phyloP scores from a whole-genome alignment of 2,888 invertebrate genomes.

The Pharmacophagus antenor region DNA sequence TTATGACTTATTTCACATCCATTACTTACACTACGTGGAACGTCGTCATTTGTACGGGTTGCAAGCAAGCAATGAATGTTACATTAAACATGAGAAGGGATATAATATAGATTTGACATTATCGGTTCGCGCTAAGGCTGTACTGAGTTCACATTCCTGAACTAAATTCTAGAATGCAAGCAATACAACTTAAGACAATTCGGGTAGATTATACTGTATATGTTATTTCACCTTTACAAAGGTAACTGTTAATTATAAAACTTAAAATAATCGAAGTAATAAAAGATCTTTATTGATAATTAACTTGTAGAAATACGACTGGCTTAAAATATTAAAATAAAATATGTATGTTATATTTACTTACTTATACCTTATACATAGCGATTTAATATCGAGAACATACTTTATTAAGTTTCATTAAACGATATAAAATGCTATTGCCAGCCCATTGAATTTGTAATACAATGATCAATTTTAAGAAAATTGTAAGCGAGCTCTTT shows the following conservation, averaged over 20 bases:
- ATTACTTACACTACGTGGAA: conserved; percentile 8
- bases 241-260: no score
- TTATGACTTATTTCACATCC: conserved; percentile 10
- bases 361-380: background rate
- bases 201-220: background rate
- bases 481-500: conserved; percentile 1
- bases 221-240: background rate
- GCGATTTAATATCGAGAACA: background rate
- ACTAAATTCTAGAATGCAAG: conserved; percentile 25
- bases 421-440: no score
- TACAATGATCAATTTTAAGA: background rate
- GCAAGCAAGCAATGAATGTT: conserved; percentile 19
- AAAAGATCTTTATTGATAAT: no score
- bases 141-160: conserved; percentile 33
- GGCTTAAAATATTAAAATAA: no score
- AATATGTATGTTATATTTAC: no score
- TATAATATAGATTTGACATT: conserved; percentile 37
- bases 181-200: conserved; percentile 10
- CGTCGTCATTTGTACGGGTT: background rate
- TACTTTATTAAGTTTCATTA: background rate
- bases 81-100: conserved; percentile 35
- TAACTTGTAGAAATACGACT: no score
- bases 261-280: no score
- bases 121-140: conserved; percentile 33
- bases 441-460: background rate